A percentile compares a stretch with the other conserved stretches of the same genome.
Evolutionary conservation across 2,888 invertebrate species (phyloP).

Genomic region (Therioaphis trifolii): DNA sequence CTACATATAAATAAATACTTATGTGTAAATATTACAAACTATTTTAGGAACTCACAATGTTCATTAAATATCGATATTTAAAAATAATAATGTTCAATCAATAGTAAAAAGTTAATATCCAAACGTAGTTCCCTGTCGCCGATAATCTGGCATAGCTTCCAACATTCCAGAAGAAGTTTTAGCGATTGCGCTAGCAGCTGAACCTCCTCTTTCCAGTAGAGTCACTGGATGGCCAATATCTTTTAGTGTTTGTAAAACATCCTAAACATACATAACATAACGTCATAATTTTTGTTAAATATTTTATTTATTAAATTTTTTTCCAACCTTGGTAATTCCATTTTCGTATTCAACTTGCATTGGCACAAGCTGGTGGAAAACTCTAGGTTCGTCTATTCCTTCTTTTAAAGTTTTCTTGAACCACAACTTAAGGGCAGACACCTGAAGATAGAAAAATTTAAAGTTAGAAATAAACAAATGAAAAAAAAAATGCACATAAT

Average conservation of each 20-base stretch:
- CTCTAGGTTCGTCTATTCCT: conserved; percentile 77
- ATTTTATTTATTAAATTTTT: background rate
- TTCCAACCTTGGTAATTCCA: conserved; percentile 73
- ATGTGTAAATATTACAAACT: too few species aligned
- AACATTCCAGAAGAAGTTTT: conserved; percentile 62
- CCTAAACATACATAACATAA: conserved; percentile 68
- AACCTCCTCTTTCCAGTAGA: conserved; percentile 55
- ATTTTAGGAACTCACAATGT: too few species aligned
- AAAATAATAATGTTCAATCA: background rate
- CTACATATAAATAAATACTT: too few species aligned
- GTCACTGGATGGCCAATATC: conserved; percentile 72
- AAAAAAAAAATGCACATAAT: too few species aligned
- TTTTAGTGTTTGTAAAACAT: conserved; percentile 70
- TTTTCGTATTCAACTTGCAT: conserved; percentile 78
- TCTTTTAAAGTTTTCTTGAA: conserved; percentile 75
- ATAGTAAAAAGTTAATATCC: conserved; percentile 62
- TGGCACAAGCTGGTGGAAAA: conserved; percentile 90
- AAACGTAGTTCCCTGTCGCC: conserved; percentile 65
- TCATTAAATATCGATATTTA: too few species aligned
- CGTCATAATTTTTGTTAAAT: background rate
- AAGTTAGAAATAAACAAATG: too few species aligned
- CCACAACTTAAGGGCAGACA: conserved; percentile 76
- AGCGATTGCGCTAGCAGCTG: conserved; percentile 66
- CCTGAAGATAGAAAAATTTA: conserved; percentile 71
- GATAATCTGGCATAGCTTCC: conserved; percentile 64